Conservation (phyloP, 2,888 invertebrate genomes). For the Cheiracanthium punctorium region DNA sequence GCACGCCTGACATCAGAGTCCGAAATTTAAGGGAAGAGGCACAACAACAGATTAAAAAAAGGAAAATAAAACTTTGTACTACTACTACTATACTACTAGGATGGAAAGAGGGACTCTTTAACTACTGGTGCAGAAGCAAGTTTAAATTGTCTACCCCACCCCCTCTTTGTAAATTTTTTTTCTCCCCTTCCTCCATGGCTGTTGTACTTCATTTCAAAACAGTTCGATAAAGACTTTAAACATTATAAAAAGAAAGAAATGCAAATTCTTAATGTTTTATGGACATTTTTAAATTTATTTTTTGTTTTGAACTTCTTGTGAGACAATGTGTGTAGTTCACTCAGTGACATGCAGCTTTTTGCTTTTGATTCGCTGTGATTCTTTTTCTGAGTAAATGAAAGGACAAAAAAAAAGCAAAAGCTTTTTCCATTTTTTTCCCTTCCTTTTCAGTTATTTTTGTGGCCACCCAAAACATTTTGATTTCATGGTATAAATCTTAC, state of each 20-base stretch:
- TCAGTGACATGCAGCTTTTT: conserved; percentile 59
- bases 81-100: too few relatives aligned
- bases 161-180: conserved; percentile 31
- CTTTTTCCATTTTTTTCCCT: too few relatives aligned
- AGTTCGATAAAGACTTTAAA: conserved; percentile 20
- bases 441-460: conserved; percentile 33
- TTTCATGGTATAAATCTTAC: conserved; percentile 42
- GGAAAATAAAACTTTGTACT: background rate
- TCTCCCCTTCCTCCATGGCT: conserved; percentile 38
- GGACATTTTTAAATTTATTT: conserved; percentile 58
- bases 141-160: background rate
- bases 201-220: conserved; percentile 58
- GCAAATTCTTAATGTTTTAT: conserved; percentile 47
- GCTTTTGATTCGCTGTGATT: conserved; percentile 45
- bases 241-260: conserved; percentile 27
- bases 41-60: too few relatives aligned
- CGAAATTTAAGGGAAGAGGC: conserved; percentile 52
- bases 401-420: background rate
- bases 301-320: conserved; percentile 29
- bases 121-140: conserved; percentile 52
- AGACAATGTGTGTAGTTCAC: conserved; percentile 39
- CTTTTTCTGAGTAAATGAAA: background rate
- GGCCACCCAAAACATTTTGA: conserved; percentile 47
- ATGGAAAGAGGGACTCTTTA: conserved; percentile 14
- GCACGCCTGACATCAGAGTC: conserved; percentile 51